These are phyloP conservation scores for Murina feae DNA, from an alignment of 2,113 vertebrate species.

Conservation along the genomic window DNA sequence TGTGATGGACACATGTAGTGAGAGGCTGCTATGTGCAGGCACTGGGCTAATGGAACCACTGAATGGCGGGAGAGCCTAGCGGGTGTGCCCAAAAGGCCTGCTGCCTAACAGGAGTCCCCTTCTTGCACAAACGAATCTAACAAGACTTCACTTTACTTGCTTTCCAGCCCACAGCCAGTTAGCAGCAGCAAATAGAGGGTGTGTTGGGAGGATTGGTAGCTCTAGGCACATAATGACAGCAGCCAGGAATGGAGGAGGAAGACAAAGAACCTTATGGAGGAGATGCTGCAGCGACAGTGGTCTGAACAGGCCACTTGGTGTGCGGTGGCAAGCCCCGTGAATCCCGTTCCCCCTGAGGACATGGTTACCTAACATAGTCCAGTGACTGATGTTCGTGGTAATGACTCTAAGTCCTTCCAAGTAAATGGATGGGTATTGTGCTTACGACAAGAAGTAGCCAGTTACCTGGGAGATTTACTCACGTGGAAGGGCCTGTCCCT, in stretches of 20 bases:
- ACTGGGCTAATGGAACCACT: background rate
- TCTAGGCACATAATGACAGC: background rate
- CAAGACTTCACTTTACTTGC: background rate
- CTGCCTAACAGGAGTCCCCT: background rate
- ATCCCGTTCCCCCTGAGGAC: background rate
- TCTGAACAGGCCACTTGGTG: background rate
- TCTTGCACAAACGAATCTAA: background rate
- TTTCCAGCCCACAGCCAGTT: background rate
- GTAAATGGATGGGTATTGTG: background rate
- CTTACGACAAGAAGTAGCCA: background rate
- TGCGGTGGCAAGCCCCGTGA: background rate
- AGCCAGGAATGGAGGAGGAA: background rate
- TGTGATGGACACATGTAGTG: background rate
- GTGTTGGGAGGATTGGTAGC: background rate
- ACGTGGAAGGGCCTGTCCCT: background rate
- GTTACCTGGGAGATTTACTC: background rate
- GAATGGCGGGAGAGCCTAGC: accelerated
- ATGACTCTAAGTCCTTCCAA: background rate
- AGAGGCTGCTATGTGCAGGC: background rate
- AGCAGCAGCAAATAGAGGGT: background rate
- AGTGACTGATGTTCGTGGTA: background rate
- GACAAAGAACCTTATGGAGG: background rate
- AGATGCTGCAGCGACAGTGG: background rate
- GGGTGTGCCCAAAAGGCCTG: background rate
- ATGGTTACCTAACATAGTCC: background rate